phyloP scores from a whole-genome alignment of 1,140 invertebrate genomes.

The Maconellicoccus hirsutus region DNA sequence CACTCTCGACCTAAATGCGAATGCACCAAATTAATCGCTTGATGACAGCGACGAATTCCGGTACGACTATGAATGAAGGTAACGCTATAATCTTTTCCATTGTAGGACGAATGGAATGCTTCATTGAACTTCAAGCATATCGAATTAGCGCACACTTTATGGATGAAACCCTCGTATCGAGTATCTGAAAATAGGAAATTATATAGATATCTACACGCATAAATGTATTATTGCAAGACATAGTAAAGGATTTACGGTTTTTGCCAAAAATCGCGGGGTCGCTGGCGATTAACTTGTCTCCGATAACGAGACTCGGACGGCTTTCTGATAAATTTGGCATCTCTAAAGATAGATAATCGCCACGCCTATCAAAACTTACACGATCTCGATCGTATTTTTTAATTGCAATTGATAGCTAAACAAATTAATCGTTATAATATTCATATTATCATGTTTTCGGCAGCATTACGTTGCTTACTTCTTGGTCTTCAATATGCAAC shows the following conservation, averaged over 20 bases:
- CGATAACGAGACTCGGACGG: slow-evolving; percentile 68
- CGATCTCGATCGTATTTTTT: slow-evolving; percentile 31
- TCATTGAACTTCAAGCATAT: slow-evolving; percentile 60
- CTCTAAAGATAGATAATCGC: slow-evolving; percentile 58
- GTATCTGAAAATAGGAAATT: slow-evolving; percentile 24
- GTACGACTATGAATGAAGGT: slow-evolving; percentile 40
- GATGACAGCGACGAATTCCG: slow-evolving; percentile 38
- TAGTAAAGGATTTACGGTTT: not conserved
- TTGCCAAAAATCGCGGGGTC: slow-evolving; percentile 30
- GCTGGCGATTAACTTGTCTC: slow-evolving; percentile 54
- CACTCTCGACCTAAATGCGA: slow-evolving; percentile 33
- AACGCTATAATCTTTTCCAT: slow-evolving; percentile 50
- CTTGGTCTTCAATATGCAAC: slow-evolving; percentile 6
- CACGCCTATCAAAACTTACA: slow-evolving; percentile 46
- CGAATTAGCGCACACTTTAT: slow-evolving; percentile 51
- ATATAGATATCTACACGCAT: no score
- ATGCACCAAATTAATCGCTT: slow-evolving; percentile 35
- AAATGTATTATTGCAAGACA: not conserved
- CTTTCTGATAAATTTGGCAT: slow-evolving; percentile 71
- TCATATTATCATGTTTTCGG: not conserved
- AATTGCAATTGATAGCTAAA: slow-evolving; percentile 21
- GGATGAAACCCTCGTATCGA: slow-evolving; percentile 57
- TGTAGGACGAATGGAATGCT: slow-evolving; percentile 55
- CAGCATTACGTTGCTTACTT: not conserved
- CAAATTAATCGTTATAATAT: not conserved